phyloP scores from a whole-genome alignment of 2,113 vertebrate genomes.

The Chlamydotis undulata region DNA sequence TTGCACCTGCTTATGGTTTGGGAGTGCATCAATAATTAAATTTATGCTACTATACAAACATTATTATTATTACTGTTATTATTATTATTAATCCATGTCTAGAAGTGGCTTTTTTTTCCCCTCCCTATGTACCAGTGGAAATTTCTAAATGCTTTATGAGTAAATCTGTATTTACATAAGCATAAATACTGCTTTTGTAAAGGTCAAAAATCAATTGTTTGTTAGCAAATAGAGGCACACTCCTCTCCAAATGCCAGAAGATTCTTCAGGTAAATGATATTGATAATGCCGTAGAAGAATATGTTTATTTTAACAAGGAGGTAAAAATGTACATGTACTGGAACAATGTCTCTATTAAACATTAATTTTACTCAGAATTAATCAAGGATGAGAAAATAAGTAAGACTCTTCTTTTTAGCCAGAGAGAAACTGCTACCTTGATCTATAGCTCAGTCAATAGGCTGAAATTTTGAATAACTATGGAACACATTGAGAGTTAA shows the following conservation, averaged over 20 bases:
- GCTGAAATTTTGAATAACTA: constrained; percentile 54
- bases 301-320: constrained; percentile 57
- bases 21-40: background rate
- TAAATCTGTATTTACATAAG: background rate
- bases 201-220: background rate
- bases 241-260: background rate
- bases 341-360: constrained; percentile 44
- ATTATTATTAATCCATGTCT: background rate
- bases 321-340: constrained; percentile 24
- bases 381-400: constrained; percentile 44
- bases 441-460: constrained; percentile 48
- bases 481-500: constrained; percentile 2
- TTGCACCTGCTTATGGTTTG: background rate
- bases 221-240: background rate
- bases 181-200: background rate
- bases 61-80: background rate
- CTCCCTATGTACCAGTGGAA: background rate
- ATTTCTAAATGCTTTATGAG: background rate
- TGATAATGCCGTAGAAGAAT: background rate
- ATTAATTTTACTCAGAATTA: constrained; percentile 26
- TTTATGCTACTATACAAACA: background rate
- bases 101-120: background rate
- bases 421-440: constrained; percentile 18
- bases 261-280: constrained; percentile 8
- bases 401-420: constrained; percentile 15